phyloP scores from a whole-genome alignment of 2,888 invertebrate species.

The Drosophila picticornis region DNA sequence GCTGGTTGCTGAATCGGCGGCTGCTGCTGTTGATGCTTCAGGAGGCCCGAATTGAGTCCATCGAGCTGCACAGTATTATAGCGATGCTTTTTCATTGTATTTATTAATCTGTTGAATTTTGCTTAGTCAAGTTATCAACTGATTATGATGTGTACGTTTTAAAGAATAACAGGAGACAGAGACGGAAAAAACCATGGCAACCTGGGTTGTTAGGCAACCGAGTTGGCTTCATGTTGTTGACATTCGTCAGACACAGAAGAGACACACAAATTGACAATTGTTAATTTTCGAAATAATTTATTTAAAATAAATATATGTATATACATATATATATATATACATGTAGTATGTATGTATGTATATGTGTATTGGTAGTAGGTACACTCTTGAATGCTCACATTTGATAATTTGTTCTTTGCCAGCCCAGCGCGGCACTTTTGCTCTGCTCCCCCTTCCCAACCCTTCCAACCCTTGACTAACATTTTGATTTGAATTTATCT shows the following conservation, averaged over 20 bases:
- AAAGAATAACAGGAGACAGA: conserved; percentile 29
- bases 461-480: background rate
- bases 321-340: conserved; percentile 51
- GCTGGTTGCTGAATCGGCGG: conserved; percentile 1
- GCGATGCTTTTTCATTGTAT: conserved; percentile 58
- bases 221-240: background rate
- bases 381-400: conserved; percentile 65
- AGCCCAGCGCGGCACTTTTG: background rate
- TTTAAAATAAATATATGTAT: conserved; percentile 74
- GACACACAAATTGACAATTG: background rate
- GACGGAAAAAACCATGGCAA: conserved; percentile 64
- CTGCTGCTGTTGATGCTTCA: conserved; percentile 29
- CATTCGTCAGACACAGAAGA: background rate
- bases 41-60: conserved; percentile 32
- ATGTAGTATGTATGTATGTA: conserved; percentile 52
- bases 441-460: background rate
- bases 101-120: conserved; percentile 45
- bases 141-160: conserved; percentile 27
- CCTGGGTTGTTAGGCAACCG: conserved; percentile 63
- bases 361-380: conserved; percentile 63
- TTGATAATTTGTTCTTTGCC: conserved; percentile 54
- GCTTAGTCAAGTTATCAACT: conserved; percentile 22
- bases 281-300: conserved; percentile 76
- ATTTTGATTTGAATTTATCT: conserved; percentile 29
- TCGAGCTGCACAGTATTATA: conserved; percentile 65